phyloP scores from a whole-genome alignment of 2,113 vertebrate genomes.

The Amia ocellicauda region DNA sequence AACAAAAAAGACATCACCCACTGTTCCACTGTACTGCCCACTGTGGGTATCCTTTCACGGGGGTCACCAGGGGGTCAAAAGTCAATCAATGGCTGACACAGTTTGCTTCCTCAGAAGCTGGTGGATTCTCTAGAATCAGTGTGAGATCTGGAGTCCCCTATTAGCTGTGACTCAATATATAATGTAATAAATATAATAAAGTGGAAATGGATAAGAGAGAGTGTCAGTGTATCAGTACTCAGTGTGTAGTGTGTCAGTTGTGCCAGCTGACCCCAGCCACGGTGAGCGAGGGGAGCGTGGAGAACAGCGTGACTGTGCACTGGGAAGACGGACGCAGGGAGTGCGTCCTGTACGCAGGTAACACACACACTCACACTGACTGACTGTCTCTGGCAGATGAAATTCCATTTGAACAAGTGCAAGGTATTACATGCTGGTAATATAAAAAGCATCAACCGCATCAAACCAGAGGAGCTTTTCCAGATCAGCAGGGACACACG shows the following conservation, averaged over 20 bases:
- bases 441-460: no score
- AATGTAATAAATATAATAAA: background rate
- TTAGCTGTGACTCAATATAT: no score
- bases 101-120: no score
- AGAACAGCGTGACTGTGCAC: constrained; percentile 75
- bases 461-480: constrained; percentile 82
- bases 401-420: no score
- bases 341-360: constrained; percentile 81
- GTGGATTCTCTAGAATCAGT: no score
- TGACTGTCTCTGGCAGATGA: constrained; percentile 52
- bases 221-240: no score
- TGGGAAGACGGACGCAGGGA: constrained; percentile 74
- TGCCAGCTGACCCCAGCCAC: constrained; percentile 71
- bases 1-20: no score
- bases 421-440: no score
- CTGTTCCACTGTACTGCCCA: constrained; percentile 65
- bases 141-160: no score
- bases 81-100: no score
- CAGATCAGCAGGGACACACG: background rate
- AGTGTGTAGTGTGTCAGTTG: constrained; percentile 50
- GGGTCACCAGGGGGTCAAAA: no score
- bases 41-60: constrained; percentile 76
- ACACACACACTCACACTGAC: background rate
- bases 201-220: background rate
- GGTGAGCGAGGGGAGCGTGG: constrained; percentile 67